Conservation (phyloP, 2,113 vertebrate genomes). For the Hyperoodon ampullatus region DNA sequence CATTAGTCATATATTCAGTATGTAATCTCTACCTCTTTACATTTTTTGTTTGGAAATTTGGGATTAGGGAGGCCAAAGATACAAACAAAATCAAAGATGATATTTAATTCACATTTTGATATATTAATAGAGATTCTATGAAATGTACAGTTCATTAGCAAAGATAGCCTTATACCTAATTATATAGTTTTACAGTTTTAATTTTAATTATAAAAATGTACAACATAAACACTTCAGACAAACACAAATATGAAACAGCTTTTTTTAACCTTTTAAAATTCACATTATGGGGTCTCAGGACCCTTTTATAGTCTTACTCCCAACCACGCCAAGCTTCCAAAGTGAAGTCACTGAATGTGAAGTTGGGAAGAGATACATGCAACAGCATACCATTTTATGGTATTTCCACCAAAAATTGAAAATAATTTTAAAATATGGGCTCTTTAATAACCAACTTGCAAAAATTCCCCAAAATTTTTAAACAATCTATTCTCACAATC, state of each 20-base stretch:
- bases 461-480: background rate
- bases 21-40: background rate
- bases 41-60: slow-evolving; percentile 41
- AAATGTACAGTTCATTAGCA: background rate
- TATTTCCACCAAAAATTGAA: slow-evolving; percentile 21
- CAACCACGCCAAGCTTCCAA: background rate
- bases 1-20: background rate
- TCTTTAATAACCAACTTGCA: slow-evolving; percentile 21
- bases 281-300: background rate
- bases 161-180: background rate
- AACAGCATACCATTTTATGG: background rate
- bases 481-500: background rate
- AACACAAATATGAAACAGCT: background rate
- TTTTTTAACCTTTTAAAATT: background rate
- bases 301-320: background rate
- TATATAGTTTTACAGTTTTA: background rate
- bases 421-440: background rate
- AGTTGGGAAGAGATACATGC: background rate
- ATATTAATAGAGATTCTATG: background rate
- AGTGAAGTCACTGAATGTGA: background rate
- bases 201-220: background rate
- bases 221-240: background rate
- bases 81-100: background rate
- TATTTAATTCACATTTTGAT: background rate
- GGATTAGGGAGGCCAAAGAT: background rate